Percentiles rank a stretch among this genome's conserved stretches.
Evolutionary conservation across 2,797 vertebrate genomes (phyloP).

Genomic region (Podarcis siculus): DNA sequence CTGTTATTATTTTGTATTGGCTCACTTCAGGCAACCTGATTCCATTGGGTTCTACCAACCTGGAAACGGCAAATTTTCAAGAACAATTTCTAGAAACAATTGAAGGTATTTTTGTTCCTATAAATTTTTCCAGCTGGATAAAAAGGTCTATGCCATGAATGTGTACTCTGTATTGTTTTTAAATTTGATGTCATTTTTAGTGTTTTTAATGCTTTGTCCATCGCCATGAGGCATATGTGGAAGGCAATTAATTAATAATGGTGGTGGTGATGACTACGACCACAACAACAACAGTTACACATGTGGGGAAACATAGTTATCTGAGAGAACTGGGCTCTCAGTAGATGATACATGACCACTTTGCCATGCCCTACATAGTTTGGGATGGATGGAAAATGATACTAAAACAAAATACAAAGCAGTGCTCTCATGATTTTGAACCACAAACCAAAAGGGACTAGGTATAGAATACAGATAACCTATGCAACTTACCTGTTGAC

Average conservation of each 20-base stretch:
- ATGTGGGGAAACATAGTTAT: not conserved
- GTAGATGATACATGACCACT: not conserved
- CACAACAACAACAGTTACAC: not conserved
- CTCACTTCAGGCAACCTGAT: not conserved
- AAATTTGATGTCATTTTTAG: too few relatives aligned
- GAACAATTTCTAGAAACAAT: too few relatives aligned
- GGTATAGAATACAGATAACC: not conserved
- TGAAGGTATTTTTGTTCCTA: too few relatives aligned
- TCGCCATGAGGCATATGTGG: too few relatives aligned
- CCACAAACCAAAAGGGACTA: not conserved
- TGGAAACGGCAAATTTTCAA: not conserved
- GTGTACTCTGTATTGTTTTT: too few relatives aligned
- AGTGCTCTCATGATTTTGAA: not conserved
- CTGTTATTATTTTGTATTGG: not conserved
- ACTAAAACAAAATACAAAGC: not conserved
- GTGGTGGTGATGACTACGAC: too few relatives aligned
- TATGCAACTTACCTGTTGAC: constrained; percentile 84
- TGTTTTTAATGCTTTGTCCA: too few relatives aligned
- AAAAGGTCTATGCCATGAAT: too few relatives aligned
- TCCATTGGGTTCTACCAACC: not conserved
- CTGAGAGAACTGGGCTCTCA: not conserved
- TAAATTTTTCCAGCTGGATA: too few relatives aligned
- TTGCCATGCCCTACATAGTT: not conserved
- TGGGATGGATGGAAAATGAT: not conserved
- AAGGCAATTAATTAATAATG: too few relatives aligned